Conservation (phyloP, 2,797 vertebrate species). For the Manis javanica region DNA sequence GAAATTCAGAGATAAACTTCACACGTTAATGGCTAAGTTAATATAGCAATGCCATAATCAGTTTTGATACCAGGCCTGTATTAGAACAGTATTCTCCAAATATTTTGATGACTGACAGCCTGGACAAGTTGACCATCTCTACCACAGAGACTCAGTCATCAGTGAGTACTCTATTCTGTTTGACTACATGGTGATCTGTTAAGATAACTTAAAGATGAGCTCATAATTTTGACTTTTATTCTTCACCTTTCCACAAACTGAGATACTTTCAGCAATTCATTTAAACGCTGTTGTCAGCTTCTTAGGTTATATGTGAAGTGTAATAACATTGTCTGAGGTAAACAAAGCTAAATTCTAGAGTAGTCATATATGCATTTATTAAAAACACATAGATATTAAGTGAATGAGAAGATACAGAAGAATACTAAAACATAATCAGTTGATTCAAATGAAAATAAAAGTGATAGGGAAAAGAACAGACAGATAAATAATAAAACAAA, state of each 20-base stretch:
- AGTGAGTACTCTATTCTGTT: background rate
- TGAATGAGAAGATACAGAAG: background rate
- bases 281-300: background rate
- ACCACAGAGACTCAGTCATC: background rate
- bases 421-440: background rate
- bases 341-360: background rate
- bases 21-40: background rate
- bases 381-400: background rate
- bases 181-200: background rate
- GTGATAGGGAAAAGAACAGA: background rate
- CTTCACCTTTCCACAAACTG: background rate
- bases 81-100: background rate
- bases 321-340: background rate
- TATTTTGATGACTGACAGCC: background rate
- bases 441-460: background rate
- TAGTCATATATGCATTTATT: background rate
- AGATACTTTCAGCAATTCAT: background rate
- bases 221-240: background rate
- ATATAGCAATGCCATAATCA: background rate
- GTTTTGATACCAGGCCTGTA: background rate
- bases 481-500: background rate
- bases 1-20: background rate
- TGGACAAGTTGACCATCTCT: background rate
- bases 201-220: background rate
- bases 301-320: background rate